Evolutionary conservation across 2,797 vertebrate genomes (phyloP).

Genomic region (Acropternis orthonyx): DNA sequence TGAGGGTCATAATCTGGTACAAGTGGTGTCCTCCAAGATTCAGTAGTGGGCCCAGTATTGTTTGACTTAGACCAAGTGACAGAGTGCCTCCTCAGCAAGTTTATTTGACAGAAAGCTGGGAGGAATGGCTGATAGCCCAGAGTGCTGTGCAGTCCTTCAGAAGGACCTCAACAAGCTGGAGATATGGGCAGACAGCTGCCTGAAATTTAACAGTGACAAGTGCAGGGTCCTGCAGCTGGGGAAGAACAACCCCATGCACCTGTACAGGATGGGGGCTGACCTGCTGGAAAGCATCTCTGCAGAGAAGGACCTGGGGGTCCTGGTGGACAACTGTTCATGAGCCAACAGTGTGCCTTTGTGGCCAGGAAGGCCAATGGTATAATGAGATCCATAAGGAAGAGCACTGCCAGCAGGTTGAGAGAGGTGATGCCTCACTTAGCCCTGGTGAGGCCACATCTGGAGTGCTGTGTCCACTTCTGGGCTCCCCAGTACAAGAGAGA

Average conservation of each 20-base stretch:
- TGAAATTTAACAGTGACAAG: background rate
- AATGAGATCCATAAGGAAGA: background rate
- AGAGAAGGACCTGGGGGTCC: background rate
- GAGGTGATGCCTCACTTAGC: background rate
- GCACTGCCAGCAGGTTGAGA: rapidly evolving
- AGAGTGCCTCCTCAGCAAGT: background rate
- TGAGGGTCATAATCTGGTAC: background rate
- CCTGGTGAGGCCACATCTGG: background rate
- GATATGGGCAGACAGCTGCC: background rate
- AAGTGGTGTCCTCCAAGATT: background rate
- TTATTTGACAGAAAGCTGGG: background rate
- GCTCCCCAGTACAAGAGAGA: background rate
- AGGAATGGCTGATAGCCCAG: background rate
- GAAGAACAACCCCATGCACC: background rate
- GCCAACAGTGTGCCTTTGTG: too few relatives aligned
- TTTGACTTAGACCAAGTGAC: background rate
- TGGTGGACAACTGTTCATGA: background rate
- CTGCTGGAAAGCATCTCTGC: background rate
- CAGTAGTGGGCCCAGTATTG: background rate
- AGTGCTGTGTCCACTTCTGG: background rate
- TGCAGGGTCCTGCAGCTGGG: background rate
- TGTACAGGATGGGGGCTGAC: too few relatives aligned
- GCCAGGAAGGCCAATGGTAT: too few relatives aligned
- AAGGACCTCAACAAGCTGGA: background rate
- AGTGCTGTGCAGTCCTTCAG: background rate